phyloP scores from a whole-genome alignment of 2,888 invertebrate genomes.

The Oxycera nigricornis region DNA sequence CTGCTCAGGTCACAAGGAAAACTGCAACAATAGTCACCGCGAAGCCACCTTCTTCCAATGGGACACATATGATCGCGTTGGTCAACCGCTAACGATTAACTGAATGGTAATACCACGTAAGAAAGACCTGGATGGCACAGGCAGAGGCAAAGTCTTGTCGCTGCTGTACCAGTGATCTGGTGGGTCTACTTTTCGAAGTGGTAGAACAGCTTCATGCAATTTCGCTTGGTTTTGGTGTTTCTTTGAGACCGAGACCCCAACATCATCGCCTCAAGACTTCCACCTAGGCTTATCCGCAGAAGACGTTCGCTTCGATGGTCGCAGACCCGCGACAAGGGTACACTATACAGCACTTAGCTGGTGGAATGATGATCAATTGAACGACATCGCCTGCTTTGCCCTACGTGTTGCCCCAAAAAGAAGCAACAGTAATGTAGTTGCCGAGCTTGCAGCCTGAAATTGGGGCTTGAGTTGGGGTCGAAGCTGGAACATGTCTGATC shows the following conservation, averaged over 20 bases:
- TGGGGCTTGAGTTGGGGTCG: neutral
- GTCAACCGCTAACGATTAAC: slow-evolving; percentile 36
- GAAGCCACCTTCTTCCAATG: neutral
- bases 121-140: slow-evolving; percentile 29
- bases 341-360: neutral
- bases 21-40: neutral
- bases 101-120: slow-evolving; percentile 15
- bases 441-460: neutral
- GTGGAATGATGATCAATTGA: slow-evolving; percentile 23
- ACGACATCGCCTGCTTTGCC: slow-evolving; percentile 6
- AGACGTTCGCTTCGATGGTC: neutral
- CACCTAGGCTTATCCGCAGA: neutral
- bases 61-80: slow-evolving; percentile 19
- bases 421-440: slow-evolving; percentile 14
- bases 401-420: neutral
- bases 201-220: slow-evolving; percentile 43
- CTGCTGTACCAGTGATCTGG: slow-evolving; percentile 39
- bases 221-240: slow-evolving; percentile 41
- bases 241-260: slow-evolving; percentile 29
- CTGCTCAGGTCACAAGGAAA: neutral
- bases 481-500: neutral
- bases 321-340: too few relatives aligned
- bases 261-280: neutral
- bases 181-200: slow-evolving; percentile 40
- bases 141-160: slow-evolving; percentile 31